Conservation (phyloP, 2,797 vertebrate genomes). For the Amblyraja radiata region DNA sequence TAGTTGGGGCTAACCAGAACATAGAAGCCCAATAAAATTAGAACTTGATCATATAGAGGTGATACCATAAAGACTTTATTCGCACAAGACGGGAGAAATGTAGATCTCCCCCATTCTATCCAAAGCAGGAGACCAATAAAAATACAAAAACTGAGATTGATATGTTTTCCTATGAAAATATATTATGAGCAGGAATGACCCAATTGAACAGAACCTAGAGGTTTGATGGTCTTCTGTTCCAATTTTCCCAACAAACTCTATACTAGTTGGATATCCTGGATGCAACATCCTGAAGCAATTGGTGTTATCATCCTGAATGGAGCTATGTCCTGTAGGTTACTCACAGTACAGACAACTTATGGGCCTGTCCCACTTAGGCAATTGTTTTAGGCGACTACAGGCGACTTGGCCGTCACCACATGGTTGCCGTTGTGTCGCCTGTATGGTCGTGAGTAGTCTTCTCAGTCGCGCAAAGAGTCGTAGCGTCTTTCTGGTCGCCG, state of each 20-base stretch:
- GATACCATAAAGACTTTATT: neutral
- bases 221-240: neutral
- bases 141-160: neutral
- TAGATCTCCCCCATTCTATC: too few relatives aligned
- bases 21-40: neutral
- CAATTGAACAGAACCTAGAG: neutral
- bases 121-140: neutral
- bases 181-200: neutral
- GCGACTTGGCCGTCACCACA: too few relatives aligned
- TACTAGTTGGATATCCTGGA: neutral
- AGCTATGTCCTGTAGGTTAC: neutral
- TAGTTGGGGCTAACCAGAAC: neutral
- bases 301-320: neutral
- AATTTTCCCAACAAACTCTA: neutral
- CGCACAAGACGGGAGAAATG: neutral
- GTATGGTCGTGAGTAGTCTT: too few relatives aligned
- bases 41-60: neutral
- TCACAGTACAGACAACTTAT: neutral
- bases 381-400: too few relatives aligned
- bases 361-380: too few relatives aligned
- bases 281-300: neutral
- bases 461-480: too few relatives aligned
- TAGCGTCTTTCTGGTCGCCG: too few relatives aligned
- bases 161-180: neutral
- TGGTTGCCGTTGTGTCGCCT: too few relatives aligned